These are phyloP conservation scores for Lepidurus apus DNA, from an alignment of 1,140 invertebrate species.

Conservation along the genomic window DNA sequence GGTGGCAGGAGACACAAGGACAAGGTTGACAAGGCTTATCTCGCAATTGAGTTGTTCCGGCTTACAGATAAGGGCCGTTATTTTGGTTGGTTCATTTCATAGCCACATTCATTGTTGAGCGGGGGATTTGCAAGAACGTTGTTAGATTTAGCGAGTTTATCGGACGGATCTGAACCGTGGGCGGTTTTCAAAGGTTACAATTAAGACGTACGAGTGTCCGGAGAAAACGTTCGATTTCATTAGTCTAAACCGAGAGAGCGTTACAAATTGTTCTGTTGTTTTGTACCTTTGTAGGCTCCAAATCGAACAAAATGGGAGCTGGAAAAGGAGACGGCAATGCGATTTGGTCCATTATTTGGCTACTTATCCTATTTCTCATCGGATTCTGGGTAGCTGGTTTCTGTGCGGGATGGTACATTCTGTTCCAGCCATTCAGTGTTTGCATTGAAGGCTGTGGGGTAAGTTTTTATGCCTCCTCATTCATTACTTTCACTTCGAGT, in stretches of 20 bases:
- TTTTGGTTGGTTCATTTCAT: no score
- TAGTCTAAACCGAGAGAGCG: no score
- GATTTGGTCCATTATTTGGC: slow-evolving; percentile 67
- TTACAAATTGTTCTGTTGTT: no score
- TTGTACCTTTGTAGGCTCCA: background rate
- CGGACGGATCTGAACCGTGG: no score
- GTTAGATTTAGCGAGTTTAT: no score
- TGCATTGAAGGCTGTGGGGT: slow-evolving; percentile 57
- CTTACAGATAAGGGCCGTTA: background rate
- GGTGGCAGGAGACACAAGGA: background rate
- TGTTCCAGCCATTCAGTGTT: slow-evolving; percentile 63
- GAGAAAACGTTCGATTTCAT: no score
- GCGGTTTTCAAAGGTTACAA: no score
- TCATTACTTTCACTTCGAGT: background rate
- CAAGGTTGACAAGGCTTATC: background rate
- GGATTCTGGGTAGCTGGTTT: slow-evolving; percentile 65
- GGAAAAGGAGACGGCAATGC: slow-evolving; percentile 41
- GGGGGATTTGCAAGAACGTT: no score
- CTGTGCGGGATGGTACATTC: slow-evolving; percentile 66
- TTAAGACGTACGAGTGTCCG: no score
- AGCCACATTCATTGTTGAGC: no score
- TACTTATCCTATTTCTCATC: slow-evolving; percentile 67
- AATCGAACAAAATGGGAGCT: slow-evolving; percentile 22
- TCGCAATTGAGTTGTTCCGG: background rate
- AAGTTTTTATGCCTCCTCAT: slow-evolving; percentile 41